Evolutionary conservation across 2,888 invertebrate species (phyloP).

Genomic region (Dasypogon diadema): DNA sequence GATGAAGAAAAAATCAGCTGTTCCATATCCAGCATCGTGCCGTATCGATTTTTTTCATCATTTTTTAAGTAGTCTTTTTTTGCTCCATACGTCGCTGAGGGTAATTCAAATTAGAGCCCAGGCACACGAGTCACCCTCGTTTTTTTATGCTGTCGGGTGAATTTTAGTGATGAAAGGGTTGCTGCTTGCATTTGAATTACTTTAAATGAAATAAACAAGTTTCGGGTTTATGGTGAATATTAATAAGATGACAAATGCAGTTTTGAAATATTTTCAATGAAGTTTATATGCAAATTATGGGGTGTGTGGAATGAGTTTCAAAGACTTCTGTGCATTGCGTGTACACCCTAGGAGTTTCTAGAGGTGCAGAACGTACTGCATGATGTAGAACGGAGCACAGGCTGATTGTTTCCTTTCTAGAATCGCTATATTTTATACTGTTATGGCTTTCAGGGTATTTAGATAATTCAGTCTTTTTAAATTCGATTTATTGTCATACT

Average conservation of each 20-base stretch:
- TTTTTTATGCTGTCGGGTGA: background rate
- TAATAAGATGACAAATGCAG: background rate
- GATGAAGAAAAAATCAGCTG: slow-evolving; percentile 36
- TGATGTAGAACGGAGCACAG: no score
- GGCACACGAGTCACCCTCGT: background rate
- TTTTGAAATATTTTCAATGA: no score
- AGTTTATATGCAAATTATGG: no score
- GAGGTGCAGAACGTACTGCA: no score
- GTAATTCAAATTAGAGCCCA: slow-evolving; percentile 3
- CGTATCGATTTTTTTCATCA: slow-evolving; percentile 34
- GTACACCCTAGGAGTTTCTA: no score
- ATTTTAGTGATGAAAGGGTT: background rate
- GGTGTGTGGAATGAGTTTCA: no score
- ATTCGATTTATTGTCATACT: no score
- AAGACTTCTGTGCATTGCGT: no score
- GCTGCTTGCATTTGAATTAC: background rate
- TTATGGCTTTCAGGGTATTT: no score
- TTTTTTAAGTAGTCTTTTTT: slow-evolving; percentile 21
- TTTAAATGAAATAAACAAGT: background rate
- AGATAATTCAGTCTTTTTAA: no score
- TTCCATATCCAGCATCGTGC: slow-evolving; percentile 16
- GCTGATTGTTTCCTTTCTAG: no score
- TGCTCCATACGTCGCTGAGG: background rate
- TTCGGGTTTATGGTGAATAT: background rate
- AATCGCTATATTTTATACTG: no score